Base-by-base conservation (phyloP, 2,113 vertebrate genomes). In the Sprattus sprattus region DNA sequence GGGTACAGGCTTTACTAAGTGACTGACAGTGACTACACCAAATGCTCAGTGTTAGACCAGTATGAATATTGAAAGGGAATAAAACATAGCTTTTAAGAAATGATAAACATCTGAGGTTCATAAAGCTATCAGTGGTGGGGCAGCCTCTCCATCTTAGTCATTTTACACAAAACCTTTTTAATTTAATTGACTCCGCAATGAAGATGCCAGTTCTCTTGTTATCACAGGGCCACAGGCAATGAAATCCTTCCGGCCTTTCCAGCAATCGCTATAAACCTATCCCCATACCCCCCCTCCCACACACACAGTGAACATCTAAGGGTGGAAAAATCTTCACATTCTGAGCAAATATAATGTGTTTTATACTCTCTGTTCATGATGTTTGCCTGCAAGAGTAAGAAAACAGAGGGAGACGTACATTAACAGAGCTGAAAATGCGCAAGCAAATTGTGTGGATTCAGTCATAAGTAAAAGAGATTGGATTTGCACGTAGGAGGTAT, bases 121-220 rank as follows among this genome's bases (percentile, higher is more conserved):
- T 60, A 89, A 86, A 87, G 82, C 82, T 88, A 90, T 92, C 89
- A 89, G 82, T 89, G 83, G 87, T 80, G 87, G 83, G 44, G 39
- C 50, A 80, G 83, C 67, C 50, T 45, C 45, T 83, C 50, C 83
- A 85, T 90, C 86, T 22, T 16, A 81, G 81, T n/a, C 22, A 86
- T 84, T 88, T 85, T 89, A 89, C 86, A 88, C 81, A 86, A 64
- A 85, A 83, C 75, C 46, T 52, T 93, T 89, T 87, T 18, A 86
- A 88, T 89, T 85, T 86, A 91, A 91, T 88, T 88, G 83, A 89
- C 83, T 91, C 64, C 88, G 83, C 86, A 88, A 91, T 88, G 85
- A 90, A 90, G 57, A 28, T 83, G 83, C 86, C 88, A 89, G 87
- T 93, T 91, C 83, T 67, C 83, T 82, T 82, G 88, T 91, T 92